A percentile compares a stretch with the other conserved stretches of the same genome.
Conservation (phyloP, 2,888 invertebrate species). For the Ariolimax columbianus region DNA sequence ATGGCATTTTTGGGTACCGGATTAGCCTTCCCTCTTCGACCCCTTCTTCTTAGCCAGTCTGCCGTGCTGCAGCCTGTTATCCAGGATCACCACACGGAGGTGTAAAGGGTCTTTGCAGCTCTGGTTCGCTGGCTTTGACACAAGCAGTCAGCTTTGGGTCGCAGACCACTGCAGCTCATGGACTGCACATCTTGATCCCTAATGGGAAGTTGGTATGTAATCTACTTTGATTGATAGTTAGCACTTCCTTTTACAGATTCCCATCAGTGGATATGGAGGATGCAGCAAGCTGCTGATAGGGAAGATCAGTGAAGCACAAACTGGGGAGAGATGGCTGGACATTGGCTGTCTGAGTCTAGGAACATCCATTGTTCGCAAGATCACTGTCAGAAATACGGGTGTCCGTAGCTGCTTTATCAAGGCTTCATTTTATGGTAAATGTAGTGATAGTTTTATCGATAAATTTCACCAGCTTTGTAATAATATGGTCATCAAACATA, state of each 20-base stretch:
- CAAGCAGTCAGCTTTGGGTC: no score
- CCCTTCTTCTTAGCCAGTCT: no score
- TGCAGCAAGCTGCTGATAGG: conserved; percentile 19
- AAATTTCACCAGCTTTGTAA: neutral
- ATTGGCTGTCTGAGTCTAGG: conserved; percentile 24
- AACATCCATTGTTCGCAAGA: conserved; percentile 1
- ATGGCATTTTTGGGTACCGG: no score
- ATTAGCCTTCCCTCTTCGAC: no score
- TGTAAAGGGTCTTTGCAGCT: no score
- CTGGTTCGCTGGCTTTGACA: no score
- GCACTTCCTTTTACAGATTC: conserved; percentile 21
- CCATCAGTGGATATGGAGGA: conserved; percentile 44
- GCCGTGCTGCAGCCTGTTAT: no score
- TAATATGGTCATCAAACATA: neutral
- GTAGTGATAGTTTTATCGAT: neutral
- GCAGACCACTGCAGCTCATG: no score
- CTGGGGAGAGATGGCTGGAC: conserved; percentile 16
- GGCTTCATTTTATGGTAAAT: conserved; percentile 32
- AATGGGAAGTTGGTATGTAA: no score
- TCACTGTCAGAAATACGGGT: conserved; percentile 39
- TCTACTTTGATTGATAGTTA: no score
- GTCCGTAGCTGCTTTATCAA: conserved; percentile 30
- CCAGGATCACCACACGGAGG: no score
- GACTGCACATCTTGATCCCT: no score
- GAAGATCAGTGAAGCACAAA: neutral